Base-by-base conservation (phyloP, 1,140 invertebrate genomes). In the Arctopsyche grandis region DNA sequence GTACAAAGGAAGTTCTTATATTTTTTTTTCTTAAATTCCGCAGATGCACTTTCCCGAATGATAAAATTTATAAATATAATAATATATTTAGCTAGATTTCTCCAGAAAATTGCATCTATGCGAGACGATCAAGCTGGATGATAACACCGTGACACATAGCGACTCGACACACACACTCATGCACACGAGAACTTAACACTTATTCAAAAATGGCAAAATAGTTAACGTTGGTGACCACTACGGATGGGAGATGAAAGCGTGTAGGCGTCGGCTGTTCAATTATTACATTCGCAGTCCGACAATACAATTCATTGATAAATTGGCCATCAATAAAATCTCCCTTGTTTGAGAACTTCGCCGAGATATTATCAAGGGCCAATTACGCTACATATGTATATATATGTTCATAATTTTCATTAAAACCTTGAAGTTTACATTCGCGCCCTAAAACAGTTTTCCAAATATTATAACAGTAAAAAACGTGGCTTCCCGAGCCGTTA, bases 311-410 rank as follows among this genome's bases (percentile, higher is more conserved):
- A n/a, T 44, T 58, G 66, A 74, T 79, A 73, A 82, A 82, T 82
- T 82, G 79, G 79, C 81, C 81, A 82, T 82, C 78, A 80, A 82
- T 80, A 77, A 80, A 82, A 78, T 78, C 79, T 82, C 81, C 46
- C 22, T 74, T 44, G 7, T 29, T 10, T 70, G 26, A 21, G 14
- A 58, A 63, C 24, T 78, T 43, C 66, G 21, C 24, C 71, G 52
- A 82, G 79, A 80, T 77, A 80, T 82, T 80, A 82, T 80, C 81
- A 80, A 82, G 81, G 81, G 81, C 77, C 81, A 82, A 82, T 82
- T 80, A 73, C 66, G 9, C 22, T 38, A 22, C 21, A 22, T n/a
- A n/a, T n/a, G n/a, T n/a, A n/a, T n/a, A n/a, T n/a, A 38, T 38
- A 38, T 38, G 29, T 7, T 38, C 7, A 38, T 7, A 38, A 38